A percentile compares a stretch with the other conserved stretches of the same genome.
These are phyloP conservation scores for Ictidomys tridecemlineatus DNA, from an alignment of 2,113 vertebrate genomes.

Conservation along the genomic window DNA sequence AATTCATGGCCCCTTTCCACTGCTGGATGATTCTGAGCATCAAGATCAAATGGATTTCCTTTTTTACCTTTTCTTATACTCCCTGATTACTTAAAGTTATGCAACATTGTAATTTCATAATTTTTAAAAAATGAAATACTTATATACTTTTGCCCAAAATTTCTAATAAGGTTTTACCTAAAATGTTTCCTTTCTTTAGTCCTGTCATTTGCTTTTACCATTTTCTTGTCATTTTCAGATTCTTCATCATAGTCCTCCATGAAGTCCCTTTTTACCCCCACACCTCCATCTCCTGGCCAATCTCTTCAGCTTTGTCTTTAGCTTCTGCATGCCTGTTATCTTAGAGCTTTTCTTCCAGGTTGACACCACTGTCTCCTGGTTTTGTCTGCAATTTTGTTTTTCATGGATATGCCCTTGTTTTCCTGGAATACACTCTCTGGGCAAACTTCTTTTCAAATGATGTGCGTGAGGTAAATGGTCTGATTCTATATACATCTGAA, in stretches of 20 bases:
- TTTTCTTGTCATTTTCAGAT: background rate
- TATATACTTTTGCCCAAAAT: background rate
- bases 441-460: background rate
- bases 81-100: background rate
- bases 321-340: background rate
- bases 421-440: background rate
- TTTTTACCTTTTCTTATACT: conserved; percentile 2
- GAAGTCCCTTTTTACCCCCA: too few relatives aligned
- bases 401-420: background rate
- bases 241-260: background rate
- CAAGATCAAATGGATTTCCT: background rate
- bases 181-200: background rate
- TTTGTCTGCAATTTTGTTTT: background rate
- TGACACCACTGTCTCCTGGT: background rate
- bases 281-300: background rate
- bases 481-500: background rate
- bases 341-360: background rate
- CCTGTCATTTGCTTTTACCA: background rate
- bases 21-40: background rate
- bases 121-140: conserved; percentile 35
- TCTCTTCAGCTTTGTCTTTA: background rate
- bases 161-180: background rate
- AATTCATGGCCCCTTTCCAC: background rate
- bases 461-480: background rate
- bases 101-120: background rate